A percentile compares a stretch with the other conserved stretches of the same genome.
phyloP scores from a whole-genome alignment of 2,888 invertebrate species.

The Drosophila gaucha region DNA sequence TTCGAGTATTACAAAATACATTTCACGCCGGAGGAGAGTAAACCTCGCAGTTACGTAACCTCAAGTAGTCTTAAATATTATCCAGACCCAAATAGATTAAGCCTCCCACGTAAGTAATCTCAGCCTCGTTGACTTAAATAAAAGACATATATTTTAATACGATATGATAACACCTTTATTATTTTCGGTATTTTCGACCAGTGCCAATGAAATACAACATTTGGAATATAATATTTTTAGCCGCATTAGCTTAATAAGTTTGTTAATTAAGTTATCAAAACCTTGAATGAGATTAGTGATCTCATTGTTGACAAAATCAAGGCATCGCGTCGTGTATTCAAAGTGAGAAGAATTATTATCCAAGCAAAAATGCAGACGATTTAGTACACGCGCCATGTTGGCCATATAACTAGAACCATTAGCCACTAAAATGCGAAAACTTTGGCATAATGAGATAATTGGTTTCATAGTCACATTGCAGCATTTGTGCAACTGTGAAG shows the following conservation, averaged over 20 bases:
- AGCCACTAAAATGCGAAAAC: slow-evolving; percentile 56
- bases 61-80: no score
- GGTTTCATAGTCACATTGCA: slow-evolving; percentile 79
- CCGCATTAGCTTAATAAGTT: slow-evolving; percentile 61
- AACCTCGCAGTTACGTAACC: no score
- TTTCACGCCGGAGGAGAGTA: no score
- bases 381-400: slow-evolving; percentile 65
- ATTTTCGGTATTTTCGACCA: slow-evolving; percentile 48
- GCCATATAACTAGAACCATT: slow-evolving; percentile 65
- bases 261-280: slow-evolving; percentile 53
- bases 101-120: neutral
- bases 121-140: neutral
- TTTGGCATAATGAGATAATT: slow-evolving; percentile 67
- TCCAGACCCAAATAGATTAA: neutral
- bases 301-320: slow-evolving; percentile 61
- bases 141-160: slow-evolving; percentile 8
- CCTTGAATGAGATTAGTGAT: slow-evolving; percentile 56
- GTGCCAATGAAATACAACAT: slow-evolving; percentile 74
- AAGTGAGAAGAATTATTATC: slow-evolving; percentile 66
- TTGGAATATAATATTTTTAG: slow-evolving; percentile 73
- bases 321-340: slow-evolving; percentile 65
- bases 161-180: slow-evolving; percentile 6
- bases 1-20: no score
- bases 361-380: slow-evolving; percentile 71
- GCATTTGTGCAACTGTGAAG: slow-evolving; percentile 66